Base-by-base conservation (phyloP, 2,113 vertebrate genomes). In the Oreotragus oreotragus region DNA sequence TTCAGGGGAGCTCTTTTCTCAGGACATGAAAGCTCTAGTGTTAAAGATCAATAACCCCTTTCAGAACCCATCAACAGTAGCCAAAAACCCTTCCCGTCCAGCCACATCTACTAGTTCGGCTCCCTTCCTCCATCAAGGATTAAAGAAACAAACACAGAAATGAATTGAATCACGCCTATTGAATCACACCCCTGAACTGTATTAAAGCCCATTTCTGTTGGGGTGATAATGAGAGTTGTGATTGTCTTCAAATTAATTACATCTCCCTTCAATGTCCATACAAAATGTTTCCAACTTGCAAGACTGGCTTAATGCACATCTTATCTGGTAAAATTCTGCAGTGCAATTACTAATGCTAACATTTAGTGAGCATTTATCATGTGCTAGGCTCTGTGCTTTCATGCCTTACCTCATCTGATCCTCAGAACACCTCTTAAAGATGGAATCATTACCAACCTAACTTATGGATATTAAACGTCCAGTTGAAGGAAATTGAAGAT, bases 1-100 rank as follows among this genome's bases (percentile, higher is more conserved):
- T 89, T 97, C 57, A 70, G 87, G n/a, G 33, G 49, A 79, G 19
- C 53, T 33, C 60, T 62, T 91, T 87, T 87, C 58, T 94, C 33
- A 84, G 25, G 76, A 91, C 19, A 15, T 86, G 89, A 96, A 79
- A 62, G 51, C 83, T 84, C 47, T 55, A 92, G 86, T 94, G 91
- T 96, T 66, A 33, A 45, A 91, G n/a, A 86, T 96, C 25, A 97
- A 85, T 77, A 93, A 70, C 49, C 79, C 4, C 73, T 97, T 96
- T 93, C 79, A 95, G 86, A 91, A 53, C 9, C 9, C 86, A 49
- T 43, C 30, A 36, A 17, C 14, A 15, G 79, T 62, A 57, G 57
- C 39, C 93, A 88, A 47, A 94, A 95, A 23, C 7, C 28, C 51
- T 49, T 66, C 81, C 81, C 25, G 27, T n/a, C 17, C 27, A 83